phyloP scores from a whole-genome alignment of 2,797 vertebrate species.

The Chelmon rostratus region DNA sequence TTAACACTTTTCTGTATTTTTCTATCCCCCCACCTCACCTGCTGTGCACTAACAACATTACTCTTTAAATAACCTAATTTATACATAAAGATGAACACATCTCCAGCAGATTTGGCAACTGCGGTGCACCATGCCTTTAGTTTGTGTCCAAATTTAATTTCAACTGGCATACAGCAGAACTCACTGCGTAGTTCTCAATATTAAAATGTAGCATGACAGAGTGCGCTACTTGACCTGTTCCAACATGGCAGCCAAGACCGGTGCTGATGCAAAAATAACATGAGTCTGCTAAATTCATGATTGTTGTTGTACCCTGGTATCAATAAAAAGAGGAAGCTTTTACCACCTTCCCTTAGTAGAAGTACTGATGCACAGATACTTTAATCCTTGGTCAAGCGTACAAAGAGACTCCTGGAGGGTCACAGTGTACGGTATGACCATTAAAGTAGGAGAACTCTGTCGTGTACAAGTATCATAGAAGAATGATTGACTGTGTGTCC shows the following conservation, averaged over 20 bases:
- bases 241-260: background rate
- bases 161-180: constrained; percentile 3
- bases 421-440: background rate
- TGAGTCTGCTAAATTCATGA: constrained; percentile 6
- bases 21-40: background rate
- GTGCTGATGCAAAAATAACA: background rate
- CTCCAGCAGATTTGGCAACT: background rate
- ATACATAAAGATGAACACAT: background rate
- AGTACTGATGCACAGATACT: background rate
- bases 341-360: constrained; percentile 8
- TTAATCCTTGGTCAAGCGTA: constrained; percentile 8
- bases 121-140: background rate
- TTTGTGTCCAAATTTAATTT: background rate
- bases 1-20: background rate
- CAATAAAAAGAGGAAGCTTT: constrained; percentile 4
- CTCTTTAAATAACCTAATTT: constrained; percentile 6
- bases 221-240: background rate
- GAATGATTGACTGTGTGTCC: background rate
- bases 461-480: background rate
- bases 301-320: background rate
- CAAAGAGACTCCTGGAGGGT: background rate
- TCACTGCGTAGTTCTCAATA: background rate
- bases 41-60: background rate
- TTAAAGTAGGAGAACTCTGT: background rate
- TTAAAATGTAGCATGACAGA: background rate